phyloP scores from a whole-genome alignment of 2,797 vertebrate genomes.

The Notoglanidium macrostoma region DNA sequence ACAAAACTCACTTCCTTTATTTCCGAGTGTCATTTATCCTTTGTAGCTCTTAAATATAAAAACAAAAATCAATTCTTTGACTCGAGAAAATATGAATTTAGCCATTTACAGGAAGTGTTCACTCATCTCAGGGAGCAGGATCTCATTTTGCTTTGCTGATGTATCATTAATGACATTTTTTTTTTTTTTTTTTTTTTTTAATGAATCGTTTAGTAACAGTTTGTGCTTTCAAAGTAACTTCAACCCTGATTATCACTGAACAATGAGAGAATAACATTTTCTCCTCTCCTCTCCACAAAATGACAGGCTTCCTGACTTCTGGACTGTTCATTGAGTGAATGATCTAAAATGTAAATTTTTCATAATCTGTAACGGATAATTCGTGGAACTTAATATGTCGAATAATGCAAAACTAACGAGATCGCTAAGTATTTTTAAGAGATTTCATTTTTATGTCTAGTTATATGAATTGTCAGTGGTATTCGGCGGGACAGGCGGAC shows the following conservation, averaged over 20 bases:
- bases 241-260: background rate
- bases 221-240: background rate
- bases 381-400: too few relatives aligned
- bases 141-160: too few relatives aligned
- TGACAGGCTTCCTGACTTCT: background rate
- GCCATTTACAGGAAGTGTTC: background rate
- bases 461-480: background rate
- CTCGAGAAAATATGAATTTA: background rate
- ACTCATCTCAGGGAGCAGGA: background rate
- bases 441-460: background rate
- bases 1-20: background rate
- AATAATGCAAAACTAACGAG: background rate
- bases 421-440: background rate
- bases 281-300: background rate
- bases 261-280: background rate
- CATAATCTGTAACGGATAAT: too few relatives aligned
- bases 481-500: background rate
- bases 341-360: too few relatives aligned
- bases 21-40: too few relatives aligned
- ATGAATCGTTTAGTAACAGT: background rate
- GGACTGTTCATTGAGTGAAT: background rate
- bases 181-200: too few relatives aligned
- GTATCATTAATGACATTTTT: background rate
- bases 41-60: background rate
- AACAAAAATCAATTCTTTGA: background rate